Conservation (phyloP, 2,113 vertebrate species). For the Hypocryptadius cinnamomeus region DNA sequence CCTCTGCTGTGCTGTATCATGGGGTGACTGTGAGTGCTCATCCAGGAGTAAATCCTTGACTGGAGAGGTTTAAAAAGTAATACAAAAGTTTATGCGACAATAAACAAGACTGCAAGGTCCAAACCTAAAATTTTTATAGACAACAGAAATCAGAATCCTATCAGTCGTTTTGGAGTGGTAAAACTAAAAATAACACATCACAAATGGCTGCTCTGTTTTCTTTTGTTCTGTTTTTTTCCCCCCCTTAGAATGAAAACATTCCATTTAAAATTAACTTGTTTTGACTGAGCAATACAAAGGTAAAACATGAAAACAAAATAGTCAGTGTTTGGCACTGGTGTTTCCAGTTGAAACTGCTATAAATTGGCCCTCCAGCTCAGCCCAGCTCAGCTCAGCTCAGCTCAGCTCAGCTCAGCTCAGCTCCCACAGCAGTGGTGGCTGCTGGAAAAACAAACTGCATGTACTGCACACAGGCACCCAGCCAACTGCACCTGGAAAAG, state of each 20-base stretch:
- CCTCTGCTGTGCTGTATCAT: neutral
- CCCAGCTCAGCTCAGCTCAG: neutral
- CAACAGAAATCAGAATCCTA: neutral
- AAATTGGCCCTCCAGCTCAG: too few species aligned
- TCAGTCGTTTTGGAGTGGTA: rapidly evolving
- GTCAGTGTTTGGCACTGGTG: neutral
- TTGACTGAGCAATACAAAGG: neutral
- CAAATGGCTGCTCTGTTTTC: neutral
- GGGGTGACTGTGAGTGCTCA: neutral
- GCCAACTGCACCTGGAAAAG: slow-evolving; percentile 21
- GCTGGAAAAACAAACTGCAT: neutral
- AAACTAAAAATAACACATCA: neutral
- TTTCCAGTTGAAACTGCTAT: neutral
- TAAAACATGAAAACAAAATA: neutral
- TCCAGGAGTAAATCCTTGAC: neutral
- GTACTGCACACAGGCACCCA: neutral
- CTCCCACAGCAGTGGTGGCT: neutral
- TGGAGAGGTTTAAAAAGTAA: neutral
- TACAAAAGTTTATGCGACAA: neutral
- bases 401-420: neutral
- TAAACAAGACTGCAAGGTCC: neutral
- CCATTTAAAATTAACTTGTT: slow-evolving; percentile 22
- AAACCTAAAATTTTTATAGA: neutral
- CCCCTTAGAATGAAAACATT: neutral
- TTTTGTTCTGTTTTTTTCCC: rapidly evolving